Percentiles rank a stretch among this genome's conserved stretches.
phyloP scores from a whole-genome alignment of 2,113 vertebrate species.

The Urocynchramus pylzowi region DNA sequence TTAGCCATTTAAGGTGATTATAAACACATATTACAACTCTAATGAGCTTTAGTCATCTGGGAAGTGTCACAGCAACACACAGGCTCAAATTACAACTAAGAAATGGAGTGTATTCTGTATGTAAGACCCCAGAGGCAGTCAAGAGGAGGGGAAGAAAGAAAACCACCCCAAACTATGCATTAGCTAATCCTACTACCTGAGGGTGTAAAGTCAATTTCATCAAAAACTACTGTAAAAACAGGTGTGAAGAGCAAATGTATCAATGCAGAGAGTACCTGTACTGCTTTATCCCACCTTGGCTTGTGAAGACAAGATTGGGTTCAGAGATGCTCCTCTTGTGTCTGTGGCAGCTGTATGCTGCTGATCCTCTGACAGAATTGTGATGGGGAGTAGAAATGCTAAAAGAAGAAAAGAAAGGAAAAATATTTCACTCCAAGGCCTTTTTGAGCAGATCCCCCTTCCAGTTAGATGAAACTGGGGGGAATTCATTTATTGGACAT shows the following conservation, averaged over 20 bases:
- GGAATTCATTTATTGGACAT: background rate
- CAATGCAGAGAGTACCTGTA: background rate
- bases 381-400: accelerated
- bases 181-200: background rate
- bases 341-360: background rate
- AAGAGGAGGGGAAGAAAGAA: background rate
- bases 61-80: background rate
- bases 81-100: background rate
- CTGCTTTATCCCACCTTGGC: background rate
- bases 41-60: background rate
- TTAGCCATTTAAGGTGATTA: background rate
- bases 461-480: background rate
- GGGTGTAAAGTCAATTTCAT: background rate
- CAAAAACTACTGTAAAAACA: background rate
- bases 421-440: background rate
- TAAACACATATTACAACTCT: background rate
- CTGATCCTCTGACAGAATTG: background rate
- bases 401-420: background rate
- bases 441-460: background rate
- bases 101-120: background rate
- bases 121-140: background rate
- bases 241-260: background rate
- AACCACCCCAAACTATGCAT: background rate
- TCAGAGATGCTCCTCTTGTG: background rate
- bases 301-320: background rate